A percentile compares a stretch with the other conserved stretches of the same genome.
Conservation (phyloP, 2,888 invertebrate species). For the Cataglyphis rosenhaueri region DNA sequence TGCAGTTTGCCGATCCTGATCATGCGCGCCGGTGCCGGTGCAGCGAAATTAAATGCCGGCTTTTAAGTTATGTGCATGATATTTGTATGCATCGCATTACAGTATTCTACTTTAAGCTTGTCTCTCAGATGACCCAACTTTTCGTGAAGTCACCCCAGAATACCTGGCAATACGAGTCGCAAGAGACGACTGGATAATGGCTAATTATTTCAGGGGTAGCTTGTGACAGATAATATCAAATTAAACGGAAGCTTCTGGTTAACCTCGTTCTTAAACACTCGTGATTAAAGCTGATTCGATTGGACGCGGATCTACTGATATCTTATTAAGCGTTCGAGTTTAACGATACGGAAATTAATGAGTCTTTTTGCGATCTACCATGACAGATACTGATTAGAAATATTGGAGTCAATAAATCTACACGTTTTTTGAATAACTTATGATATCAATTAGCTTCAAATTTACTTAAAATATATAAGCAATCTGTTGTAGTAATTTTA, state of each 20-base stretch:
- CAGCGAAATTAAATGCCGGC: conserved; percentile 52
- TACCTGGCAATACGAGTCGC: background rate
- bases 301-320: conserved; percentile 33
- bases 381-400: background rate
- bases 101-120: conserved; percentile 29
- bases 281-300: conserved; percentile 33
- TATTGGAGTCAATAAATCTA: background rate
- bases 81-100: conserved; percentile 30
- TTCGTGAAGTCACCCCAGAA: background rate
- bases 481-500: background rate
- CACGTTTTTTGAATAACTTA: background rate
- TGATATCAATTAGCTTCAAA: background rate
- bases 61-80: conserved; percentile 44
- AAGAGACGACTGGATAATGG: conserved; percentile 37
- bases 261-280: conserved; percentile 35
- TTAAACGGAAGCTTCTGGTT: conserved; percentile 17
- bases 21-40: conserved; percentile 23
- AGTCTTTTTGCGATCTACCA: conserved; percentile 1
- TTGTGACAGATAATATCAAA: conserved; percentile 48
- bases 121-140: conserved; percentile 25
- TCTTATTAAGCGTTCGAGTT: conserved; percentile 40
- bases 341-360: conserved; percentile 21
- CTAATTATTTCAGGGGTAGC: conserved; percentile 49
- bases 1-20: conserved; percentile 49
- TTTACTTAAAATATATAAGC: background rate